Percentiles rank a stretch among this genome's conserved stretches.
Evolutionary conservation across 2,797 vertebrate genomes (phyloP).

Genomic region (Coccyzus lansbergi): DNA sequence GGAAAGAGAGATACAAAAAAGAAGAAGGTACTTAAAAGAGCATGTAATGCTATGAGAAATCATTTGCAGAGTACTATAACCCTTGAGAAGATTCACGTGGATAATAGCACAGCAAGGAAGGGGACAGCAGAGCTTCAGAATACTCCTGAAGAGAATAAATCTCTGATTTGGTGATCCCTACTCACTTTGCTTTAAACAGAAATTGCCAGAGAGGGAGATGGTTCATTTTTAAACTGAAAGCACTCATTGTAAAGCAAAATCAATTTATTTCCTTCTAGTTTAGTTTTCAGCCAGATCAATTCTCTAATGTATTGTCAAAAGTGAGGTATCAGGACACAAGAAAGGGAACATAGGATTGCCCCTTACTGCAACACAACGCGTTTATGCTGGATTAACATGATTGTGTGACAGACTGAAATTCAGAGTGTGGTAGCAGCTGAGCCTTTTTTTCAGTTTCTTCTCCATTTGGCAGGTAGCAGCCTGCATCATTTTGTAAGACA

Average conservation of each 20-base stretch:
- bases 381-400: not conserved
- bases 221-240: not conserved
- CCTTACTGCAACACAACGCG: not conserved
- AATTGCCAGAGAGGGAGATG: not conserved
- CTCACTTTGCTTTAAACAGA: not conserved
- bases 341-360: not conserved
- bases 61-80: not conserved
- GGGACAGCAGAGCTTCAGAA: not conserved
- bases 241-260: slow-evolving; percentile 17
- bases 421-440: not conserved
- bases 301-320: slow-evolving; percentile 14
- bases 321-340: not conserved
- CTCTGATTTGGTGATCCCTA: slow-evolving; percentile 20
- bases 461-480: not conserved
- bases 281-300: slow-evolving; percentile 27
- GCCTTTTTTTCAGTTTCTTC: not conserved
- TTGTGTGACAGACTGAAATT: not conserved
- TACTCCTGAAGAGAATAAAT: not conserved
- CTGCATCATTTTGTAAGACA: not conserved
- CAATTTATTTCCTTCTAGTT: slow-evolving; percentile 21
- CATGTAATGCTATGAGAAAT: not conserved
- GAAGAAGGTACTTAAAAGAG: not conserved
- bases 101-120: not conserved
- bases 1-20: not conserved
- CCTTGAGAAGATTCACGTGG: not conserved